A percentile compares a stretch with the other conserved stretches of the same genome.
These are phyloP conservation scores for Ceratitis capitata DNA, from an alignment of 1,140 invertebrate genomes.

Conservation along the genomic window DNA sequence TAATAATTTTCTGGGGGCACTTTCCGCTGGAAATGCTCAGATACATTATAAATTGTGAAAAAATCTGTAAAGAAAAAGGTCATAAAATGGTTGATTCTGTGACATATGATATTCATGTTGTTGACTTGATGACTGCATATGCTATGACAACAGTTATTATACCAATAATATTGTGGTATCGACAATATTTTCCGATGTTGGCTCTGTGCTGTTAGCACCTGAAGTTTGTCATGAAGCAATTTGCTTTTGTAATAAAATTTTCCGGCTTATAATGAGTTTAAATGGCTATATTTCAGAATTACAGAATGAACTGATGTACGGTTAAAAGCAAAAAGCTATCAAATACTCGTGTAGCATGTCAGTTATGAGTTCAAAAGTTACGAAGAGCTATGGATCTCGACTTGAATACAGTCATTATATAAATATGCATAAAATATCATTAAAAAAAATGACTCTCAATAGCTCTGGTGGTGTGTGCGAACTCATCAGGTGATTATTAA, in stretches of 20 bases:
- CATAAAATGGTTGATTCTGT: background rate
- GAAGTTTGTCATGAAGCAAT: background rate
- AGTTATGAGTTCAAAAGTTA: too few species aligned
- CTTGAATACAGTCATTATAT: too few species aligned
- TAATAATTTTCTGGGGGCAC: too few species aligned
- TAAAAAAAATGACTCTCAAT: too few species aligned
- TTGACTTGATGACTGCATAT: background rate
- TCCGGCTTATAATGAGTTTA: background rate
- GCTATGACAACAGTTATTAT: background rate
- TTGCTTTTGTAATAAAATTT: background rate
- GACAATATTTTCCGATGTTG: background rate
- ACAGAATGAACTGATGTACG: too few species aligned
- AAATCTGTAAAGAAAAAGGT: background rate
- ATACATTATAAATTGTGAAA: background rate
- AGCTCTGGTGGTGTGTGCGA: too few species aligned
- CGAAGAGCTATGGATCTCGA: too few species aligned
- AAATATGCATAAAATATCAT: too few species aligned
- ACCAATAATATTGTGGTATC: background rate
- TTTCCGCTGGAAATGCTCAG: background rate
- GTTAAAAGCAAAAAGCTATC: too few species aligned
- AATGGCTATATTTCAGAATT: too few species aligned
- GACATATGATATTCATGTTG: background rate
- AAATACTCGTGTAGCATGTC: too few species aligned
- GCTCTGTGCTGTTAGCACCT: background rate
- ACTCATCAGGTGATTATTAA: too few species aligned